Evolutionary conservation across 2,888 invertebrate genomes (phyloP).

Genomic region (Synergus gifuensis): DNA sequence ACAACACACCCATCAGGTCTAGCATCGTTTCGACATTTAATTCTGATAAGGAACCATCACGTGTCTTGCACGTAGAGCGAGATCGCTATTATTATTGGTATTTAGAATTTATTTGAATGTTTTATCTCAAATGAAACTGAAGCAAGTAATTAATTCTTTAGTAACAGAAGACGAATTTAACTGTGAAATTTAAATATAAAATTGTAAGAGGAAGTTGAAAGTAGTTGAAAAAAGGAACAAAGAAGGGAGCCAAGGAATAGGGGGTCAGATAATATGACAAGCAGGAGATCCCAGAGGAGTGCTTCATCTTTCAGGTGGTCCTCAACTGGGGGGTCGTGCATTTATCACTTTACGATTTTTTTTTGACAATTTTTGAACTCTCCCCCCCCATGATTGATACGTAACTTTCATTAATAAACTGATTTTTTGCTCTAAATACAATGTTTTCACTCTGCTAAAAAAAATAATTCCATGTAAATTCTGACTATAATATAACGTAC

Average conservation of each 20-base stretch:
- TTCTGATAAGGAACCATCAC: constrained; percentile 17
- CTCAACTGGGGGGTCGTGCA: constrained; percentile 45
- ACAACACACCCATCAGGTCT: not conserved
- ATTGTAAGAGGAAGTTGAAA: not conserved
- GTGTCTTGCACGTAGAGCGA: constrained; percentile 1
- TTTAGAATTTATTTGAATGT: too few relatives aligned
- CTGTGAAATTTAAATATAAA: not conserved
- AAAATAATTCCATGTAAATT: too few relatives aligned
- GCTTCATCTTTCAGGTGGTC: constrained; percentile 57
- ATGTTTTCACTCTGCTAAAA: too few relatives aligned
- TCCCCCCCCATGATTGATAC: too few relatives aligned
- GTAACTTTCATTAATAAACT: too few relatives aligned
- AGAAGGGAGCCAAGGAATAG: not conserved
- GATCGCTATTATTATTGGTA: not conserved
- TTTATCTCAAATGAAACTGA: too few relatives aligned
- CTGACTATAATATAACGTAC: too few relatives aligned
- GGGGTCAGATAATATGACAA: constrained; percentile 26
- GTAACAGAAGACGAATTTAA: too few relatives aligned
- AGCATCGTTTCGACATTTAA: not conserved
- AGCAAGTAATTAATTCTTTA: too few relatives aligned
- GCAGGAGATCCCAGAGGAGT: constrained; percentile 12
- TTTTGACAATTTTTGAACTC: too few relatives aligned
- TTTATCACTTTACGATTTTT: too few relatives aligned
- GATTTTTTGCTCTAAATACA: too few relatives aligned
- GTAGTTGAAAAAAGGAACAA: not conserved